These are phyloP conservation scores for Nasonia giraulti DNA, from an alignment of 1,140 invertebrate species.

Conservation along the genomic window DNA sequence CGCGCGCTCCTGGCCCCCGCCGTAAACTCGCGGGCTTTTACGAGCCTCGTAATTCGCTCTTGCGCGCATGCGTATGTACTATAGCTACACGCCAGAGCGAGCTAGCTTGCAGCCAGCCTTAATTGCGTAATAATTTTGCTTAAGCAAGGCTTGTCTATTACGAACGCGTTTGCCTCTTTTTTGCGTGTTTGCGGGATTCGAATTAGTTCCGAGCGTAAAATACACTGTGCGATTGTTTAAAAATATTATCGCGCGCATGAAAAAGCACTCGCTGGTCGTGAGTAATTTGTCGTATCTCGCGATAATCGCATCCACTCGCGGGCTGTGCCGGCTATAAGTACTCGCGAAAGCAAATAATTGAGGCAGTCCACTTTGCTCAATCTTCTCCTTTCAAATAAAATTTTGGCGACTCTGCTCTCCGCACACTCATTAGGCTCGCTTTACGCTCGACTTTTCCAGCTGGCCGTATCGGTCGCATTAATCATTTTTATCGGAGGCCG, in stretches of 20 bases:
- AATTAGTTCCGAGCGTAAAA: no score
- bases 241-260: no score
- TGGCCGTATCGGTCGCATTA: neutral
- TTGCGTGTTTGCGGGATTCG: no score
- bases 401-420: no score
- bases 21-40: constrained; percentile 51
- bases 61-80: neutral
- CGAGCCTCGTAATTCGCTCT: constrained; percentile 7
- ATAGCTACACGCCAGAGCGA: neutral
- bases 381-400: neutral
- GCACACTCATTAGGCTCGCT: neutral
- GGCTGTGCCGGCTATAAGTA: neutral
- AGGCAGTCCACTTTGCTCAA: neutral
- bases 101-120: no score
- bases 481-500: neutral
- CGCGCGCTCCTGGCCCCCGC: constrained; percentile 20
- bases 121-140: constrained; percentile 41
- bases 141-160: neutral
- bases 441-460: neutral
- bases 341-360: constrained; percentile 33
- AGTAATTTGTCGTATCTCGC: neutral
- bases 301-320: neutral
- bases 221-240: no score
- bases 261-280: no score
- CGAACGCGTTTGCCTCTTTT: neutral